Evolutionary conservation across 2,797 vertebrate species (phyloP).

Genomic region (Dendrocincla fuliginosa): DNA sequence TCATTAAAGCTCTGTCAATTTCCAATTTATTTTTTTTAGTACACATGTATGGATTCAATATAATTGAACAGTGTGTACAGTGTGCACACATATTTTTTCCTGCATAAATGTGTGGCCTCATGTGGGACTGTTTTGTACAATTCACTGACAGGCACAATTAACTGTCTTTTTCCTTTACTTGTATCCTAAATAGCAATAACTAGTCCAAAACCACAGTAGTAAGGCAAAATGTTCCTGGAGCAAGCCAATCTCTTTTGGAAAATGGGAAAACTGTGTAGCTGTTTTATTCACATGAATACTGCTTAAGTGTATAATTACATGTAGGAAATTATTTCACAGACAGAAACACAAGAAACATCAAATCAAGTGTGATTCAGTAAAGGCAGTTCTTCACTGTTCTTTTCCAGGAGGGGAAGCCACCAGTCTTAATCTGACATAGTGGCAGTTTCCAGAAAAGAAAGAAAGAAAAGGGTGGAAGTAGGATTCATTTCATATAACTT

Average conservation of each 20-base stretch:
- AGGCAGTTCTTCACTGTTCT: not conserved
- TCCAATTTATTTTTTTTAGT: not conserved
- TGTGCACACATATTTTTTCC: not conserved
- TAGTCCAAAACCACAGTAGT: not conserved
- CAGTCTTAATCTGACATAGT: not conserved
- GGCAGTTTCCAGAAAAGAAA: slow-evolving; percentile 37
- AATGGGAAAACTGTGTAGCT: slow-evolving; percentile 19
- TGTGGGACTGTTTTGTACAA: not conserved
- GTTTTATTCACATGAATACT: slow-evolving; percentile 35
- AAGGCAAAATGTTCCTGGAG: not conserved
- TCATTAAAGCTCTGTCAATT: not conserved
- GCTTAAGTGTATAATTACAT: slow-evolving; percentile 54
- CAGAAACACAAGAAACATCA: slow-evolving; percentile 41
- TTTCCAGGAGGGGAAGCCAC: slow-evolving; percentile 13
- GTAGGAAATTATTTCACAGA: slow-evolving; percentile 54
- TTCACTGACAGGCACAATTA: not conserved
- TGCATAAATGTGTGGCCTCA: not conserved
- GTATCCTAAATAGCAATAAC: not conserved
- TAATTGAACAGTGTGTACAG: not conserved
- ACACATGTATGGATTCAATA: not conserved
- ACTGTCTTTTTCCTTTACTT: not conserved
- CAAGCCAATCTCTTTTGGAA: slow-evolving; percentile 23
- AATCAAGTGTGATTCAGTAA: slow-evolving; percentile 57
- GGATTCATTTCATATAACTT: not conserved
- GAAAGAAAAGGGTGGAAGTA: not conserved